Conservation (phyloP, 2,113 vertebrate species). For the Sorex fumeus region DNA sequence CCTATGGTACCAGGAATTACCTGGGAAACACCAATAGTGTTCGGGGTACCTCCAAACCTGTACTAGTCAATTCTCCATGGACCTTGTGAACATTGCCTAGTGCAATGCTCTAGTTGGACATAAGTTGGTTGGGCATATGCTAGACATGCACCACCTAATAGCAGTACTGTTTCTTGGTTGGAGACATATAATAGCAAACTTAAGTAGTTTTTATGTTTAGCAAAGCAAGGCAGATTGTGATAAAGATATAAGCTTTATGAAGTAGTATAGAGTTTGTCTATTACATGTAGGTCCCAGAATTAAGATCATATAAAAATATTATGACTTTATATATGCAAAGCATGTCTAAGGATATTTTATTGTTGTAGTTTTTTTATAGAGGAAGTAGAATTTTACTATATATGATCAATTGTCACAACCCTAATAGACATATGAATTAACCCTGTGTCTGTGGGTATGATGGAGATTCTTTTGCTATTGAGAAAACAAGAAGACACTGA, state of each 20-base stretch:
- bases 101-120: too few species aligned
- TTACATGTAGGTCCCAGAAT: neutral
- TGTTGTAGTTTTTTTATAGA: conserved; percentile 1
- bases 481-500: neutral
- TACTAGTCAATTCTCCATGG: too few species aligned
- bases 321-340: too few species aligned
- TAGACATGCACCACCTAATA: too few species aligned
- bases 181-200: neutral
- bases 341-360: neutral
- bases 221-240: neutral
- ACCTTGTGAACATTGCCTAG: too few species aligned
- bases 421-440: neutral
- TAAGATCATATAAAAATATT: too few species aligned
- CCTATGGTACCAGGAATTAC: too few species aligned
- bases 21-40: too few species aligned
- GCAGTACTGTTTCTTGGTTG: neutral
- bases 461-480: neutral
- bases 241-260: neutral
- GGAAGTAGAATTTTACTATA: neutral
- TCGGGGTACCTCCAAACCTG: too few species aligned
- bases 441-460: neutral
- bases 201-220: neutral
- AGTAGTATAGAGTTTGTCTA: neutral
- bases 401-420: neutral
- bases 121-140: too few species aligned